phyloP scores from a whole-genome alignment of 2,797 vertebrate genomes.

The Darevskia nairensis region DNA sequence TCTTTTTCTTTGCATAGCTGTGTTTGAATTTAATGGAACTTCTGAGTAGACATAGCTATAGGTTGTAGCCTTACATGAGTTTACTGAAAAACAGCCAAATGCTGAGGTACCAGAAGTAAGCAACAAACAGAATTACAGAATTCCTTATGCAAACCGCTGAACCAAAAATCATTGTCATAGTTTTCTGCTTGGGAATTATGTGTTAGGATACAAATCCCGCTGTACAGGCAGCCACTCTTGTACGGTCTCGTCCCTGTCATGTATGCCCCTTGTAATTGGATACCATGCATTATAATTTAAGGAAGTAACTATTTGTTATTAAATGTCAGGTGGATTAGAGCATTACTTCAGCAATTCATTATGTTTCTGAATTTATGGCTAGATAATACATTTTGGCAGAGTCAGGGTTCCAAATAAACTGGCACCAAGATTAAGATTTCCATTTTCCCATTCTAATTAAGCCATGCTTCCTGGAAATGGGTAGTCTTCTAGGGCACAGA shows the following conservation, averaged over 20 bases:
- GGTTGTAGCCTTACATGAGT: not conserved
- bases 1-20: not conserved
- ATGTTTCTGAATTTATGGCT: slow-evolving; percentile 55
- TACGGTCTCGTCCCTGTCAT: slow-evolving; percentile 56
- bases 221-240: slow-evolving; percentile 39
- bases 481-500: slow-evolving; percentile 52
- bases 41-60: no score
- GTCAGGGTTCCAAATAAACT: slow-evolving; percentile 57
- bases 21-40: not conserved
- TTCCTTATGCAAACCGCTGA: not conserved
- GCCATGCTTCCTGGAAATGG: slow-evolving; percentile 52
- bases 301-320: slow-evolving; percentile 76
- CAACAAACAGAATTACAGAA: not conserved
- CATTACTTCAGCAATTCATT: slow-evolving; percentile 67
- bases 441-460: slow-evolving; percentile 53
- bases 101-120: not conserved
- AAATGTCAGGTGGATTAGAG: slow-evolving; percentile 62
- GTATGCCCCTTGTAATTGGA: slow-evolving; percentile 66
- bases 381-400: slow-evolving; percentile 45
- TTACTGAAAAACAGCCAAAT: no score
- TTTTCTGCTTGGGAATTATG: slow-evolving; percentile 17
- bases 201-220: not conserved
- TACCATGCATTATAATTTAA: slow-evolving; percentile 68
- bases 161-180: accelerated
- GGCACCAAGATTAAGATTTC: slow-evolving; percentile 46